Percentiles rank a stretch among this genome's conserved stretches.
These are phyloP conservation scores for Gambusia yucatana DNA, from an alignment of 2,797 vertebrate genomes.

Conservation along the genomic window DNA sequence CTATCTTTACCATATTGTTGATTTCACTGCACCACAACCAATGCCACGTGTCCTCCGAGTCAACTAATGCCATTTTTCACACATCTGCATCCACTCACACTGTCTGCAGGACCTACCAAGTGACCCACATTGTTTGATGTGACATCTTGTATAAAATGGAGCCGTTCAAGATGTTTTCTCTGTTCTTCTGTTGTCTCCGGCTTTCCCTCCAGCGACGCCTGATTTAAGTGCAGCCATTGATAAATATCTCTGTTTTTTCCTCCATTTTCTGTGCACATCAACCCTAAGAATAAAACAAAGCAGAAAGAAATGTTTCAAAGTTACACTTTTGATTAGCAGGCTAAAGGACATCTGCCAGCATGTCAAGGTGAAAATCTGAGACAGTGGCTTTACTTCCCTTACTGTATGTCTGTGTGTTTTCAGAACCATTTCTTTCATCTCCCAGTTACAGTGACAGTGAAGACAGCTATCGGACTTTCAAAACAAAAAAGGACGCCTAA, in stretches of 20 bases:
- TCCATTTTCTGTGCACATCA: neutral
- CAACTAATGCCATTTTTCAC: slow-evolving; percentile 1
- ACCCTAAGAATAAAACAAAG: neutral
- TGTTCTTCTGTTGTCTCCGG: neutral
- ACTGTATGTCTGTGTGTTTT: neutral
- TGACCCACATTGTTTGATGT: neutral
- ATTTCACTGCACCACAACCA: neutral
- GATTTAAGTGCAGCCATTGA: slow-evolving; percentile 1
- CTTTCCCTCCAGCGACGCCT: neutral
- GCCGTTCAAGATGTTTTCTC: neutral
- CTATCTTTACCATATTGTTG: neutral
- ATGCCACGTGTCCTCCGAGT: neutral
- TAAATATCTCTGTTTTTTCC: neutral
- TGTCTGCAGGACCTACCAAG: neutral
- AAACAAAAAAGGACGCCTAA: neutral
- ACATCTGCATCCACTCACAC: neutral
- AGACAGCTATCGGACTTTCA: neutral
- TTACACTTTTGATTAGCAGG: neutral
- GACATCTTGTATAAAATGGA: neutral
- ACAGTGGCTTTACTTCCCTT: neutral
- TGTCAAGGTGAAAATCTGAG: neutral
- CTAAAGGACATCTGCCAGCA: neutral
- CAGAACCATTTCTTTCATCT: neutral
- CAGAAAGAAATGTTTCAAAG: neutral
- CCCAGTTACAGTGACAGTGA: neutral